These are phyloP conservation scores for Drosophila subquinaria DNA, from an alignment of 2,888 invertebrate genomes.

Conservation along the genomic window DNA sequence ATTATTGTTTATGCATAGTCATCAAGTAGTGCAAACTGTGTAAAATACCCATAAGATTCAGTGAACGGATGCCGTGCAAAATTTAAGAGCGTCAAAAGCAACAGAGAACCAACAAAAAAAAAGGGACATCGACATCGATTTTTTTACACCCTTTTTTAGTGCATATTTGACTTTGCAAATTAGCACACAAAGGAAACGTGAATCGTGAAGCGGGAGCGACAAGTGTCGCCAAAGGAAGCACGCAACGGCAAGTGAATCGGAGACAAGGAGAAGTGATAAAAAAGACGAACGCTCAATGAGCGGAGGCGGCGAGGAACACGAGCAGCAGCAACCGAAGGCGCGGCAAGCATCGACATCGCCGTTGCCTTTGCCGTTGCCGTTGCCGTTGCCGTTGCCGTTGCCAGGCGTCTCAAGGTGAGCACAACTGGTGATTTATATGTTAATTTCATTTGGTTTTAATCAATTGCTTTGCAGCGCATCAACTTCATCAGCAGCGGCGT, in stretches of 20 bases:
- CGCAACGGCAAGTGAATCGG: conserved; percentile 10
- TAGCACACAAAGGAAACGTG: conserved; percentile 55
- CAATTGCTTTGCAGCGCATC: conserved; percentile 47
- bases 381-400: conserved; percentile 41
- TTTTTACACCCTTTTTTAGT: conserved; percentile 73
- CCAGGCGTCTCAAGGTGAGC: conserved; percentile 42
- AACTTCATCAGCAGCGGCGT: conserved; percentile 51
- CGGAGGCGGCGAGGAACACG: conserved; percentile 61
- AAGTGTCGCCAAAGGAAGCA: conserved; percentile 43
- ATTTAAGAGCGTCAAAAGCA: conserved; percentile 3
- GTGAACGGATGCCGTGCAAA: conserved; percentile 4
- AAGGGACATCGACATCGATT: conserved; percentile 77
- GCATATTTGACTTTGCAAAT: conserved; percentile 50
- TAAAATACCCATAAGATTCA: conserved; percentile 15
- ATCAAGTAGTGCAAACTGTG: conserved; percentile 24
- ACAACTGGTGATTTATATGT: neutral
- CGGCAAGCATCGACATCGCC: conserved; percentile 42
- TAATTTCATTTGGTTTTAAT: conserved; percentile 18
- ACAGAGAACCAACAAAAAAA: conserved; percentile 28
- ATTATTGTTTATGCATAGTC: conserved; percentile 26
- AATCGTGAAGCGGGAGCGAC: conserved; percentile 15
- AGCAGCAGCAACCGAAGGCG: conserved; percentile 57
- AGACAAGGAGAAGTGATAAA: conserved; percentile 2
- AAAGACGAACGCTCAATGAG: conserved; percentile 58
- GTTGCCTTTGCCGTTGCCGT: conserved; percentile 33